Evolutionary conservation across 1,140 invertebrate genomes (phyloP), one percentile per base, ranked within the genome.

Genomic region (Drosophila ohnishii): DNA sequence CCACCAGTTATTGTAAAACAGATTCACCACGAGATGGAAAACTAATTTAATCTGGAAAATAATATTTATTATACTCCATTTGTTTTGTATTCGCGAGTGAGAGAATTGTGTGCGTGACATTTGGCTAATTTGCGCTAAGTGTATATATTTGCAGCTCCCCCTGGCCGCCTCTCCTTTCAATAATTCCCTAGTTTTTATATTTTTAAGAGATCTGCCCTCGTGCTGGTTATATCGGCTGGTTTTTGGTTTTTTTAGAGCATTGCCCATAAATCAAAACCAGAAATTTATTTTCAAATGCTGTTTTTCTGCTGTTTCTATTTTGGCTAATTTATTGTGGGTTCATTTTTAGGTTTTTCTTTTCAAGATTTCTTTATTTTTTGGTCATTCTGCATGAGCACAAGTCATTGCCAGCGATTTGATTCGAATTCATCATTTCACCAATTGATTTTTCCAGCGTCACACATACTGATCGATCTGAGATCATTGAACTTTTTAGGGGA

Each of bases 51-150:
- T 83, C 70, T 69, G 47, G 58, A 28, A 55, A 37, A 32, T 56
- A 76, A 62, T 73, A 87, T 78, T 67, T 71, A 69, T 72, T 64
- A 57, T 56, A 35, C 51, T 14, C 35, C 48, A 35, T 64, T 51
- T 62, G 34, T 19, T 47, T 10, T 30, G 14, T 35, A n/a, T 35
- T 74, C 37, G 25, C 30, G 8, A 55, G 22, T 25, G 19, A 5
- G 48, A 30, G n/a, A 30, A 56, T 25, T 50, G 53, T 50, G 79
- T 59, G 72, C 83, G 84, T 87, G 79, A 87, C 84, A 79, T 83
- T 78, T 73, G 40, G 67, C 63, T 53, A 77, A 87, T 83, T 87
- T 81, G 35, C 62, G 10, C 66, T 32, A 57, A 35, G 32, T 64
- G 37, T 57, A 25, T 45, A 45, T 25, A 40, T 66, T 53, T 44